phyloP scores from a whole-genome alignment of 2,888 invertebrate species.

The Melipona beecheii region DNA sequence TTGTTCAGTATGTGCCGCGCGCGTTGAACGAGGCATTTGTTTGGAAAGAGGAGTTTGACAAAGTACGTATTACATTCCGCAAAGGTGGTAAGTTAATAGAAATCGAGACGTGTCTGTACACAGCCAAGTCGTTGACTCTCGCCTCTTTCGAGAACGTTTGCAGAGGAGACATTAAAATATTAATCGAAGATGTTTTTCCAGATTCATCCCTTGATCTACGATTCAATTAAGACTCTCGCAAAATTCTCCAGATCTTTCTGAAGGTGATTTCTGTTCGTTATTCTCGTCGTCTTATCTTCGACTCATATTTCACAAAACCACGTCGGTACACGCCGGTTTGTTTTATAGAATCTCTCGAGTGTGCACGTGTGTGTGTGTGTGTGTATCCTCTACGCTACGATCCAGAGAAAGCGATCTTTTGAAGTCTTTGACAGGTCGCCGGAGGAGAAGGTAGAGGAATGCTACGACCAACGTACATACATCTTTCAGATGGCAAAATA shows the following conservation, averaged over 20 bases:
- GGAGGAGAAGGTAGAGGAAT: constrained; percentile 24
- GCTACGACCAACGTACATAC: neutral
- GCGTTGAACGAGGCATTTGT: neutral
- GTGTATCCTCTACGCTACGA: neutral
- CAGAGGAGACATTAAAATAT: neutral
- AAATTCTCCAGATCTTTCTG: neutral
- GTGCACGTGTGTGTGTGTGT: neutral
- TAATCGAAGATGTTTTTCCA: neutral
- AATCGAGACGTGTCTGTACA: neutral
- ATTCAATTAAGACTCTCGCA: neutral
- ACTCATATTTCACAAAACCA: neutral
- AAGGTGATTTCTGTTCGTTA: neutral
- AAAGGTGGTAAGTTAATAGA: neutral
- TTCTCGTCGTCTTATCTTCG: neutral
- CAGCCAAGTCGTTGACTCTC: neutral
- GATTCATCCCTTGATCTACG: neutral
- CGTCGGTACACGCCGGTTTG: neutral
- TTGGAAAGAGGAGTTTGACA: constrained; percentile 2
- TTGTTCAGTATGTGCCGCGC: neutral
- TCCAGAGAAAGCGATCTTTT: constrained; percentile 31
- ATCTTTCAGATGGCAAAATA: constrained; percentile 31
- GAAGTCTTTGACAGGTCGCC: constrained; percentile 46
- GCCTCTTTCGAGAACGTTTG: neutral
- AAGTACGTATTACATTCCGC: neutral
- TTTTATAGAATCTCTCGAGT: neutral